Base-by-base conservation (phyloP, 2,113 vertebrate species). In the Oncorhynchus clarkii region DNA sequence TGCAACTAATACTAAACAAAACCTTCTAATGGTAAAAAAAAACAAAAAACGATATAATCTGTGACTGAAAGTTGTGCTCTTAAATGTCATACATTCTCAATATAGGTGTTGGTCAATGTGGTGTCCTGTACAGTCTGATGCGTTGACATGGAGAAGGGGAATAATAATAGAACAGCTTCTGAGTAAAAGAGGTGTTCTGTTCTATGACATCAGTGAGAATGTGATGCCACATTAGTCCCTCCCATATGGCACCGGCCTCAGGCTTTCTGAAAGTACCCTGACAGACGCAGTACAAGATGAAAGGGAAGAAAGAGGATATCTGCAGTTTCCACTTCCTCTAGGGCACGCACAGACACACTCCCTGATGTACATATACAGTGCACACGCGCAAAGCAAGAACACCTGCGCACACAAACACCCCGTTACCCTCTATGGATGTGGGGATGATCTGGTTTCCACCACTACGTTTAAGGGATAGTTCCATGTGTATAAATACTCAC, bases 401-500 rank as follows among this genome's bases (percentile, higher is more conserved):
- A 22, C 11, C 6, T n/a, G 45, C 2, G 1, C 68, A 49, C 68
- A 22, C 9, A 6, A 14, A 70, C 34, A 22, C 45, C 2, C 68
- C 1, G 18, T 9, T n/a, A 24, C 22, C 34, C 9, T 22, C 60
- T n/a, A 48, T 16, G 59, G 14, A 5, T 22, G 60, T 39, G 9
- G 8, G 13, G 39, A n/a, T 22, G 20, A 65, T 73, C 60, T 12
- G 31, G 60, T 73, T 65, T 65, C 72, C 13, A 26, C 31, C 16
- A 34, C 72, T 73, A 65, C n/a, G 45, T 73, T 48, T 48, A 73
- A 22, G 80, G 60, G 68, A 71, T 57, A 78, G 73, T 78, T 71
- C 64, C 18, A 0, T 54, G 51, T 14, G 82, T 85, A 80, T 84
- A 85, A 79, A 76, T 83, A 79, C 75, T 48, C 72, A 13, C 81